Conservation (phyloP, 2,113 vertebrate species). For the Hystrix cristata region DNA sequence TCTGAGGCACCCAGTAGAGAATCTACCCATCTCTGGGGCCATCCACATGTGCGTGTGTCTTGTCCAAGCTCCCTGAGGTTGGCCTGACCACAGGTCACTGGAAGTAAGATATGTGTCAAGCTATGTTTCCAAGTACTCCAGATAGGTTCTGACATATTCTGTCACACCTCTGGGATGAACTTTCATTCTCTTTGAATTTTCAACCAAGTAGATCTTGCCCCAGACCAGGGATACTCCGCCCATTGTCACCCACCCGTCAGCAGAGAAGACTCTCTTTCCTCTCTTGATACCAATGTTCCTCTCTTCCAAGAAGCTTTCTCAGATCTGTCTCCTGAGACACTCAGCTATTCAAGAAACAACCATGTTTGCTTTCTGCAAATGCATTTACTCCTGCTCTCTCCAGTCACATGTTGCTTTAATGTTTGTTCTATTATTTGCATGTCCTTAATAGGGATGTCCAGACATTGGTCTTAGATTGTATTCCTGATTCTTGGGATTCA, state of each 20-base stretch:
- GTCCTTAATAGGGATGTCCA: not conserved
- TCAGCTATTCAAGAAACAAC: not conserved
- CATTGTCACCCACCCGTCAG: not conserved
- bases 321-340: constrained; percentile 21
- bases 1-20: constrained; percentile 31
- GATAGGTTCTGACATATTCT: not conserved
- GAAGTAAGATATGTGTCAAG: not conserved
- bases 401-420: constrained; percentile 16
- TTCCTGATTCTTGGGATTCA: constrained; percentile 49
- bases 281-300: not conserved
- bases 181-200: constrained; percentile 51
- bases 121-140: not conserved
- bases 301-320: constrained; percentile 22
- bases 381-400: not conserved
- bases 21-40: not conserved
- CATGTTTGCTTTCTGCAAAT: not conserved
- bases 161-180: not conserved
- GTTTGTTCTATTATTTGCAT: not conserved
- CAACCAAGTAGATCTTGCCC: not conserved
- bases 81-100: not conserved
- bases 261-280: not conserved
- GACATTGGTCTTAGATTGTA: not conserved
- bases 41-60: not conserved
- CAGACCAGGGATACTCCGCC: not conserved
- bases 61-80: not conserved